phyloP scores from a whole-genome alignment of 2,888 invertebrate genomes.

The Drosophila dives region DNA sequence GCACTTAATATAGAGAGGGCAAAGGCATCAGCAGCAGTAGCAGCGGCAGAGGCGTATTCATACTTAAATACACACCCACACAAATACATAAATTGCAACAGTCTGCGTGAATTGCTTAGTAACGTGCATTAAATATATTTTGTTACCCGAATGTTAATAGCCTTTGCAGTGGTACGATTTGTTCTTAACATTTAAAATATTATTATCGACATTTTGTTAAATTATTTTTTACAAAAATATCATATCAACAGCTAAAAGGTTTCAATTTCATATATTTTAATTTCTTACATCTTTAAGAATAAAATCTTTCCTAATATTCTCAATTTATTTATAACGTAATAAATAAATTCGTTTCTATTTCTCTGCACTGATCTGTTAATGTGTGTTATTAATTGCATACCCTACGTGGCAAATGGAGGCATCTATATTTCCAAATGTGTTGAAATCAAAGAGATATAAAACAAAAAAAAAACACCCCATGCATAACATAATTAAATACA shows the following conservation, averaged over 20 bases:
- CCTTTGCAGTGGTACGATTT: not conserved
- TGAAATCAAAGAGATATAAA: not conserved
- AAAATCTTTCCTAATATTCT: not conserved
- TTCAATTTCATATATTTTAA: not conserved
- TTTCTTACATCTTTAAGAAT: not conserved
- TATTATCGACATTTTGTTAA: not conserved
- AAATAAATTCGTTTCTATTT: not conserved
- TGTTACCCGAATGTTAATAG: not conserved
- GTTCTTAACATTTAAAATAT: not conserved
- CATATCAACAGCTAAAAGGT: not conserved
- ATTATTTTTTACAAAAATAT: not conserved
- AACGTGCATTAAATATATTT: not conserved
- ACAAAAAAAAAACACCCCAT: not conserved
- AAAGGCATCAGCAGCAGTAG: not conserved
- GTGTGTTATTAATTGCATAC: not conserved
- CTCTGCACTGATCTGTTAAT: not conserved
- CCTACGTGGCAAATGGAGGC: not conserved
- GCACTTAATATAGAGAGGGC: conserved; percentile 2
- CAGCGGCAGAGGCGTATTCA: not conserved
- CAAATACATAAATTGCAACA: not conserved
- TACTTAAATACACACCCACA: not conserved
- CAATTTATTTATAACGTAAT: not conserved
- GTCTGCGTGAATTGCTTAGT: not conserved
- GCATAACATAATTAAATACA: not conserved
- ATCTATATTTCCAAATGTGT: not conserved